Percentiles rank a stretch among this genome's conserved stretches.
These are phyloP conservation scores for Achlya flavicornis DNA, from an alignment of 2,888 invertebrate species.

Conservation along the genomic window DNA sequence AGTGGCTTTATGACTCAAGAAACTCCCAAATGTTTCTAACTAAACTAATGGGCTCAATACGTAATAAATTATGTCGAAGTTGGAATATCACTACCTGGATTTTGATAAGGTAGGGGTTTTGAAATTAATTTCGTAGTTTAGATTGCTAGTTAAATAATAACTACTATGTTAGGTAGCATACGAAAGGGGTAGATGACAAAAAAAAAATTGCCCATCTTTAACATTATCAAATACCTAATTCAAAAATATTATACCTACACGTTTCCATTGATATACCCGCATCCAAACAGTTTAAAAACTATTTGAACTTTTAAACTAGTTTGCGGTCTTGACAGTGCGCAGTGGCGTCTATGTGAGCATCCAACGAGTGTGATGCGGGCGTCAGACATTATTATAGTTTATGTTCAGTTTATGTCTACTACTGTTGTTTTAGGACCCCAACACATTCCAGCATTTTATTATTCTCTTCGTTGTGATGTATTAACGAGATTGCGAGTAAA, in stretches of 20 bases:
- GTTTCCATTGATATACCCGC: neutral
- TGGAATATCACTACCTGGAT: neutral
- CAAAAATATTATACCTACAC: too few species aligned
- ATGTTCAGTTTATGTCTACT: slow-evolving; percentile 1
- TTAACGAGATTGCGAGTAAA: slow-evolving; percentile 39
- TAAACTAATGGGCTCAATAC: slow-evolving; percentile 1
- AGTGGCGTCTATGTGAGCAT: neutral
- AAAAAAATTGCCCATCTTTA: too few species aligned
- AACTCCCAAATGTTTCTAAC: neutral
- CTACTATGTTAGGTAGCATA: neutral
- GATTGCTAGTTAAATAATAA: neutral
- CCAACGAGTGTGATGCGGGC: neutral
- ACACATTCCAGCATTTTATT: slow-evolving; percentile 12
- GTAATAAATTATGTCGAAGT: neutral
- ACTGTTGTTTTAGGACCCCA: slow-evolving; percentile 11
- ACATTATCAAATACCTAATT: too few species aligned
- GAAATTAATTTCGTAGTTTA: too few species aligned
- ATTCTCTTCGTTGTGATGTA: slow-evolving; percentile 17
- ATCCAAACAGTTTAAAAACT: slow-evolving; percentile 1
- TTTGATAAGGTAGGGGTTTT: too few species aligned
- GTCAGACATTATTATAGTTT: neutral
- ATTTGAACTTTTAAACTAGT: slow-evolving; percentile 2
- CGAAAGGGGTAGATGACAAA: too few species aligned
- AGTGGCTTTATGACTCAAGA: slow-evolving; percentile 3
- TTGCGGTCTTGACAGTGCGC: slow-evolving; percentile 4